These are phyloP conservation scores for Tetraodon nigroviridis DNA, from an alignment of 2,113 vertebrate species.

Conservation along the genomic window DNA sequence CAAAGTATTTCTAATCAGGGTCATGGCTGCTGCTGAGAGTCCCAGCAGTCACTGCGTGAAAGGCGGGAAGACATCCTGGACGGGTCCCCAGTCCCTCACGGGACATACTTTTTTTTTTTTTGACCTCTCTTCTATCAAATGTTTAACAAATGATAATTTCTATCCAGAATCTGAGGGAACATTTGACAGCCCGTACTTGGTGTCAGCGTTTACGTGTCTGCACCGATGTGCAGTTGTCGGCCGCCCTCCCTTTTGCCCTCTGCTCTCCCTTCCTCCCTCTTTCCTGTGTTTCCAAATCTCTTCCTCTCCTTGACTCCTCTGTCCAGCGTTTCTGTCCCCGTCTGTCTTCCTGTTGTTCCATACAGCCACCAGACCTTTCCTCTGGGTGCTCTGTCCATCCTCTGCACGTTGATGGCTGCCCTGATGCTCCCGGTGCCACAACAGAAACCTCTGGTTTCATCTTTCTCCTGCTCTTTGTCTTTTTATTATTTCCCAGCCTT, in stretches of 20 bases:
- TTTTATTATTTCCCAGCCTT: no score
- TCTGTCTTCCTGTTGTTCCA: slow-evolving; percentile 57
- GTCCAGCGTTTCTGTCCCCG: slow-evolving; percentile 20
- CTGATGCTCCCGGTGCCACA: slow-evolving; percentile 7
- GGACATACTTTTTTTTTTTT: no score
- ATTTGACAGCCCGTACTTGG: slow-evolving; percentile 2
- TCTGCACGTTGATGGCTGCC: slow-evolving; percentile 52
- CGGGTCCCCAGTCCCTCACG: no score
- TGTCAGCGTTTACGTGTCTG: neutral
- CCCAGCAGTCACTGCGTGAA: no score
- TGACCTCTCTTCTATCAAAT: neutral
- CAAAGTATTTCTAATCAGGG: neutral
- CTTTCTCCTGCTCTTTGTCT: no score
- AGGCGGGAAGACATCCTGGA: no score
- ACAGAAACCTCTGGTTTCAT: no score
- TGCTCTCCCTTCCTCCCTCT: slow-evolving; percentile 20
- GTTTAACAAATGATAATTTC: neutral
- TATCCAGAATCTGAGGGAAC: slow-evolving; percentile 5
- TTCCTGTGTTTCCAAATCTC: slow-evolving; percentile 35
- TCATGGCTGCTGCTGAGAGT: neutral
- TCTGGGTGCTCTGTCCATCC: slow-evolving; percentile 45
- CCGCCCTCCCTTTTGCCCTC: slow-evolving; percentile 30
- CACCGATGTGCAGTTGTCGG: slow-evolving; percentile 32
- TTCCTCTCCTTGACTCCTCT: slow-evolving; percentile 28
- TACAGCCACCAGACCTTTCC: slow-evolving; percentile 55